Percentiles rank a stretch among this genome's conserved stretches.
These are phyloP conservation scores for Drosophila infuscata DNA, from an alignment of 2,888 invertebrate species.

Conservation along the genomic window DNA sequence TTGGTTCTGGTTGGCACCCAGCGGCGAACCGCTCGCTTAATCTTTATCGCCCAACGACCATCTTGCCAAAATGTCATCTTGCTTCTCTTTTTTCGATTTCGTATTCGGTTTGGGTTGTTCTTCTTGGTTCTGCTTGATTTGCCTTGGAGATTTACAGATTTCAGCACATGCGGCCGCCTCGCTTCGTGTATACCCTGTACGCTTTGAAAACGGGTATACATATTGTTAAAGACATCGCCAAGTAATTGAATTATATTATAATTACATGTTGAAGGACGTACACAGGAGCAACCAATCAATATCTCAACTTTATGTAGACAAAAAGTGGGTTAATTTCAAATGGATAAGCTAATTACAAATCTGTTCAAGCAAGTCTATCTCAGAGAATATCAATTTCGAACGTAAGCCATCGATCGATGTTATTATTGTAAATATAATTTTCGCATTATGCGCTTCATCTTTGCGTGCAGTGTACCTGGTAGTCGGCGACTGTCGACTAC, in stretches of 20 bases:
- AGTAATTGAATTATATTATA: background rate
- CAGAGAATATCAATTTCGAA: background rate
- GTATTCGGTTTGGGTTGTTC: slow-evolving; percentile 27
- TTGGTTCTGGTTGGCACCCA: slow-evolving; percentile 76
- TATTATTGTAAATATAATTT: background rate
- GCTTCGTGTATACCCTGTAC: slow-evolving; percentile 19
- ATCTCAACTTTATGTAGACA: background rate
- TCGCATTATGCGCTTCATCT: background rate
- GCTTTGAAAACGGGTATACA: background rate
- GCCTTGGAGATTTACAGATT: slow-evolving; percentile 62
- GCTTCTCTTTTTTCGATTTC: slow-evolving; percentile 12
- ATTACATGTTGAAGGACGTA: too few species aligned
- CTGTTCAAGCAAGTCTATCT: background rate
- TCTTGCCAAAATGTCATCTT: slow-evolving; percentile 75
- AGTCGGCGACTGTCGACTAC: background rate
- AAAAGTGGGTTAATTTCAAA: background rate
- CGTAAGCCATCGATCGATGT: background rate
- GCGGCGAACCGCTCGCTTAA: slow-evolving; percentile 43
- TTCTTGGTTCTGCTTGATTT: slow-evolving; percentile 20
- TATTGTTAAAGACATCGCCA: too few species aligned
- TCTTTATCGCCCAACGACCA: slow-evolving; percentile 68
- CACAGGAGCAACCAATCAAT: too few species aligned
- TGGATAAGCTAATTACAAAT: background rate
- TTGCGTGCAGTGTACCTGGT: background rate
- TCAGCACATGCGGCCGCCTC: slow-evolving; percentile 40